Conservation (phyloP, 2,888 invertebrate genomes). For the Elegia similella region DNA sequence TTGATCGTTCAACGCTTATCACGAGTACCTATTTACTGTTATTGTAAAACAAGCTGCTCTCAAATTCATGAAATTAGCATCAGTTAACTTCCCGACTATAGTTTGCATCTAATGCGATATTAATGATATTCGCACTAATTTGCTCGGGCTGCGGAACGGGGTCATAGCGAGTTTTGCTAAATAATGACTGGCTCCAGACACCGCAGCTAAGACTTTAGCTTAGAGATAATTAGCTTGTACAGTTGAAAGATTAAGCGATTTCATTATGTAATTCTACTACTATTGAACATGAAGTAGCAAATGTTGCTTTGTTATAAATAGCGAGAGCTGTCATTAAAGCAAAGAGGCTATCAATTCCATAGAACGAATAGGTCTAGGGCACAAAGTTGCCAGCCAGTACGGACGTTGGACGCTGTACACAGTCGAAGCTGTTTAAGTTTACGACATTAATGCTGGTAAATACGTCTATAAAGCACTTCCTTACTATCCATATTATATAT, state of each 20-base stretch:
- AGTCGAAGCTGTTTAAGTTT: no score
- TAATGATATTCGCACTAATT: conserved; percentile 67
- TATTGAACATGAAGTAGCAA: no score
- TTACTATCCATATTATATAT: no score
- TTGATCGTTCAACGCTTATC: no score
- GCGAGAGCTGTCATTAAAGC: no score
- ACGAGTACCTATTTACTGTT: no score
- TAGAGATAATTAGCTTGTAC: conserved; percentile 16
- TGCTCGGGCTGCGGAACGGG: conserved; percentile 52
- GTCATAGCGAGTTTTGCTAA: conserved; percentile 62
- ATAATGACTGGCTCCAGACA: conserved; percentile 50
- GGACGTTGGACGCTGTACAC: no score
- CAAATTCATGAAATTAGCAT: conserved; percentile 20
- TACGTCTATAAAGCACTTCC: no score
- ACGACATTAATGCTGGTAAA: no score
- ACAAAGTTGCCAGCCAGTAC: no score
- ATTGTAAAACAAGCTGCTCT: neutral
- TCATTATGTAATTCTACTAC: neutral
- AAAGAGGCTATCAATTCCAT: no score
- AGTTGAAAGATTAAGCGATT: conserved; percentile 8
- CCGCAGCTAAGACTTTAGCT: conserved; percentile 8
- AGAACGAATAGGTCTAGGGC: no score
- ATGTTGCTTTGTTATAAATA: neutral
- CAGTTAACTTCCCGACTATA: conserved; percentile 42
- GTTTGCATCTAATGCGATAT: conserved; percentile 60